Percentiles rank a stretch among this genome's conserved stretches.
Evolutionary conservation across 1,140 invertebrate species (phyloP).

Genomic region (Tigriopus japonicus): DNA sequence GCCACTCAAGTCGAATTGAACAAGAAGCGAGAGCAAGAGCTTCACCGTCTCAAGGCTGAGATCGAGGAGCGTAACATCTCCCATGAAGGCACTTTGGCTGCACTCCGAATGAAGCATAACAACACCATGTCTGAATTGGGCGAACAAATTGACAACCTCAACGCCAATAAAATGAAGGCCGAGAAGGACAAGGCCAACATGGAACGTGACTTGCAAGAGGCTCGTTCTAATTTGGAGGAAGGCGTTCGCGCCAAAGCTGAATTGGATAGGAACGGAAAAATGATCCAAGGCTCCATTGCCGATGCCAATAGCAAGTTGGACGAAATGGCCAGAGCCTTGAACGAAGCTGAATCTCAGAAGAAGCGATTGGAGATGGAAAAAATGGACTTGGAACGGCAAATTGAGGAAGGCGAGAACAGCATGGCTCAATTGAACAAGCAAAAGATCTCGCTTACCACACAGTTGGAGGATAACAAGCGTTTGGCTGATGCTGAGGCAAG

Average conservation of each 20-base stretch:
- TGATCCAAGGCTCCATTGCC: slow-evolving; percentile 10
- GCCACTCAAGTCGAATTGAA: slow-evolving; percentile 41
- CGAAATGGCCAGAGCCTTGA: slow-evolving; percentile 7
- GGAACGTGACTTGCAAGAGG: slow-evolving; percentile 1
- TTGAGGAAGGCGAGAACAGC: slow-evolving; percentile 94
- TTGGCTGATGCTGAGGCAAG: slow-evolving; percentile 80
- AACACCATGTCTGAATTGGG: slow-evolving; percentile 34
- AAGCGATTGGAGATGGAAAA: slow-evolving; percentile 7
- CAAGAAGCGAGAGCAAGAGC: slow-evolving; percentile 41
- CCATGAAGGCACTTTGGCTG: slow-evolving; percentile 33
- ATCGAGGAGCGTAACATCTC: slow-evolving; percentile 38
- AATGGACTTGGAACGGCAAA: slow-evolving; percentile 22
- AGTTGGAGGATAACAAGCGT: slow-evolving; percentile 92
- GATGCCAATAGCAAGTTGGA: slow-evolving; percentile 2
- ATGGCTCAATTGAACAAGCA: slow-evolving; percentile 89
- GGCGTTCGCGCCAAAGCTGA: slow-evolving; percentile 21
- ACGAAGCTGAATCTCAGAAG: slow-evolving; percentile 8
- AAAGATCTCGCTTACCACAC: slow-evolving; percentile 81
- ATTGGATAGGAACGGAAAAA: slow-evolving; percentile 6
- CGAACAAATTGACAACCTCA: slow-evolving; percentile 38
- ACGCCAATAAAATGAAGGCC: slow-evolving; percentile 21
- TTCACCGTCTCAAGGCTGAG: slow-evolving; percentile 38
- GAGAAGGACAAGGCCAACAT: slow-evolving; percentile 10
- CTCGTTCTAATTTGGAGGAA: not conserved
- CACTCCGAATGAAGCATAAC: slow-evolving; percentile 38